phyloP scores from a whole-genome alignment of 2,113 vertebrate genomes.

The Butastur rufipennis region DNA sequence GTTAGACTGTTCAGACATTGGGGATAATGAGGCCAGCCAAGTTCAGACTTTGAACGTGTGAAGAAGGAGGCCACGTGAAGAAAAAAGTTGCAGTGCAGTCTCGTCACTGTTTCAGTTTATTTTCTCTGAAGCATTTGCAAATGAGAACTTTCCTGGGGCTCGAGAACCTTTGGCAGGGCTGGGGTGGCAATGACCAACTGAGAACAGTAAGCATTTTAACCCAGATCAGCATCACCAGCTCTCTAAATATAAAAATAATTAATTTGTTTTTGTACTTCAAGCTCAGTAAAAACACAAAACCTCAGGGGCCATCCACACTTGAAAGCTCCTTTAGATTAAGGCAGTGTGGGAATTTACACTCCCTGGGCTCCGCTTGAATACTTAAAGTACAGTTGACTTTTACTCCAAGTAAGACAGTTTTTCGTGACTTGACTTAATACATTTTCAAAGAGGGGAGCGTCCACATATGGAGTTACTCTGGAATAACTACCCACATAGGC shows the following conservation, averaged over 20 bases:
- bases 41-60: not conserved
- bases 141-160: not conserved
- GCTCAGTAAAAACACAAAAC: not conserved
- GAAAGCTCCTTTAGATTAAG: not conserved
- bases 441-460: not conserved
- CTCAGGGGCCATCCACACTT: not conserved
- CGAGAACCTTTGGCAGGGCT: not conserved
- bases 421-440: not conserved
- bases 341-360: not conserved
- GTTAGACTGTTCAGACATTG: not conserved
- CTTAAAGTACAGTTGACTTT: not conserved
- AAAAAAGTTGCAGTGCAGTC: not conserved
- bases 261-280: not conserved
- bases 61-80: not conserved
- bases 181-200: not conserved
- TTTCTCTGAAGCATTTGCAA: not conserved
- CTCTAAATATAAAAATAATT: slow-evolving; percentile 1
- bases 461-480: not conserved
- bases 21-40: not conserved
- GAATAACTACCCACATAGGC: not conserved
- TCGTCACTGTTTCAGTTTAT: not conserved
- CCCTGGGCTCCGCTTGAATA: not conserved
- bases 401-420: not conserved
- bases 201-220: not conserved
- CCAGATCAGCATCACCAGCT: not conserved